phyloP scores from a whole-genome alignment of 1,140 invertebrate genomes.

The Diprion similis region DNA sequence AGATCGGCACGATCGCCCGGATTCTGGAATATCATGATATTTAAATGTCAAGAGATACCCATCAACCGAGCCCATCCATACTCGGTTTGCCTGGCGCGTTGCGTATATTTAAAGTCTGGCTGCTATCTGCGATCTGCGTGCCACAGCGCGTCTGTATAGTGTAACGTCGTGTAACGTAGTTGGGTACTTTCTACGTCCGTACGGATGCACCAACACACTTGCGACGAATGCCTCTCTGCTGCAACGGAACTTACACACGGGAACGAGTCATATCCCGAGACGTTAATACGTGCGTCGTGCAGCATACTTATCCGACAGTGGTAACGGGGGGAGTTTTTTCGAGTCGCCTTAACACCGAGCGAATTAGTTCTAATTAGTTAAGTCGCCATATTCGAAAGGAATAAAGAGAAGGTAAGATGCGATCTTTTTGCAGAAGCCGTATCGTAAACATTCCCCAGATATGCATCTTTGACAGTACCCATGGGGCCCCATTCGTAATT shows the following conservation, averaged over 20 bases:
- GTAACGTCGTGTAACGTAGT: too few relatives aligned
- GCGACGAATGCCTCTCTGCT: too few relatives aligned
- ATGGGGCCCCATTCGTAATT: conserved; percentile 4
- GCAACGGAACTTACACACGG: too few relatives aligned
- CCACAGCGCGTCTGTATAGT: too few relatives aligned
- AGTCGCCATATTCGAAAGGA: conserved; percentile 5
- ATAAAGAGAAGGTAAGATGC: conserved; percentile 4
- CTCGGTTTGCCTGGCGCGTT: not conserved
- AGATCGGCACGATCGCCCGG: conserved; percentile 6
- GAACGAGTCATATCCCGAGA: too few relatives aligned
- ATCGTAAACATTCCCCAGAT: conserved; percentile 2
- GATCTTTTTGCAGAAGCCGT: conserved; percentile 1
- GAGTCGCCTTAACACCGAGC: conserved; percentile 1
- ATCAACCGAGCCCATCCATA: not conserved
- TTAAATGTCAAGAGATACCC: conserved; percentile 7
- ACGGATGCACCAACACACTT: too few relatives aligned
- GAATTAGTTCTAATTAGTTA: conserved; percentile 8
- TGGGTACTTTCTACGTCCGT: too few relatives aligned
- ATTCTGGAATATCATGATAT: conserved; percentile 6
- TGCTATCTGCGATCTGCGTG: not conserved
- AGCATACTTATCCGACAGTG: too few relatives aligned
- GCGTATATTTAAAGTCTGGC: not conserved
- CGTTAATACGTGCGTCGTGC: too few relatives aligned
- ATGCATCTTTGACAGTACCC: conserved; percentile 5
- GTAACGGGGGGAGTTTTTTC: not conserved